These are phyloP conservation scores for Nyctereutes procyonoides DNA, from an alignment of 2,113 vertebrate species.

Conservation along the genomic window DNA sequence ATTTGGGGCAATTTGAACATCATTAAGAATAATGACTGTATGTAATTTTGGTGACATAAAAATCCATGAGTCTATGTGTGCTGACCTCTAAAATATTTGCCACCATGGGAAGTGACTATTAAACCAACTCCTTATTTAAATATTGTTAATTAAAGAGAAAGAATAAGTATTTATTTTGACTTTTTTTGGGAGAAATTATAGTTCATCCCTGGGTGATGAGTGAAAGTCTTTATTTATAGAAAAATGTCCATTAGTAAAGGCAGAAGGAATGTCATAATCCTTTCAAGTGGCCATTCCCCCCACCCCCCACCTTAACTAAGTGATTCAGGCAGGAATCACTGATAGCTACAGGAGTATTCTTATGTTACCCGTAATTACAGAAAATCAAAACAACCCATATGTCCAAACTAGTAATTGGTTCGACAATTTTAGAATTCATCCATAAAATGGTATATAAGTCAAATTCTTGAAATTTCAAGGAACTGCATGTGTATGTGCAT, in stretches of 20 bases:
- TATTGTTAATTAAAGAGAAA: neutral
- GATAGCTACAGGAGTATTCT: neutral
- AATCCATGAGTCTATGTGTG: neutral
- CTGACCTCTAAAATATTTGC: neutral
- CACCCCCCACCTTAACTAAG: too few relatives aligned
- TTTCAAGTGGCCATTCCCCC: neutral
- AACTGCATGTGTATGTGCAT: neutral
- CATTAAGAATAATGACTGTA: neutral
- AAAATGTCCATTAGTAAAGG: neutral
- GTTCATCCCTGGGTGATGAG: neutral
- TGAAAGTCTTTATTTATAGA: neutral
- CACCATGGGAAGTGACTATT: neutral
- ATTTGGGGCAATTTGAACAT: slow-evolving; percentile 22
- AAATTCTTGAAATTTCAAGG: neutral
- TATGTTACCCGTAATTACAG: neutral
- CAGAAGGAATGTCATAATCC: neutral
- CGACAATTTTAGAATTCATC: slow-evolving; percentile 3
- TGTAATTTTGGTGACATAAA: neutral
- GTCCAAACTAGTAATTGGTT: neutral
- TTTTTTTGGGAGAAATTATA: slow-evolving; percentile 7
- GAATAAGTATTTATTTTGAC: neutral
- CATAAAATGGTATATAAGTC: neutral
- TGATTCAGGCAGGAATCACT: neutral
- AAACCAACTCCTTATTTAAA: neutral
- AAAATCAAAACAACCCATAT: neutral